These are phyloP conservation scores for Cosmopolites sordidus DNA, from an alignment of 2,888 invertebrate genomes.

Conservation along the genomic window DNA sequence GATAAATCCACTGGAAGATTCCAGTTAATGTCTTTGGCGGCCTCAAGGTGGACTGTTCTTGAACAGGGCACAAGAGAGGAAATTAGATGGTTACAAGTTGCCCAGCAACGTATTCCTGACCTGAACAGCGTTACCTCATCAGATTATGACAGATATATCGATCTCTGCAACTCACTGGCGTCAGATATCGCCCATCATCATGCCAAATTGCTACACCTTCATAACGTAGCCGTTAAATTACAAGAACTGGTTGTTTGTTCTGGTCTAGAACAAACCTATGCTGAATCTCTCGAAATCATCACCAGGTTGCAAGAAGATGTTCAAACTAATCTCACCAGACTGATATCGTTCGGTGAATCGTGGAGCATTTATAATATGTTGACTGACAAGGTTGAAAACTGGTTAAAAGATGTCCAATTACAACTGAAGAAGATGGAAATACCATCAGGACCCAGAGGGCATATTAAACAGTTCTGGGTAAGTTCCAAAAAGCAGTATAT, in stretches of 20 bases:
- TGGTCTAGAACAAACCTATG: constrained; percentile 69
- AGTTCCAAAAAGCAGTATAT: constrained; percentile 34
- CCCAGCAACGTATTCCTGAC: constrained; percentile 79
- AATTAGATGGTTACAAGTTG: constrained; percentile 76
- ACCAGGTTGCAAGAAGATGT: constrained; percentile 72
- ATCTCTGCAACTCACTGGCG: constrained; percentile 74
- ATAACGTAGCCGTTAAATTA: constrained; percentile 67
- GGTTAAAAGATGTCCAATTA: constrained; percentile 70
- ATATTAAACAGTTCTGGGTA: constrained; percentile 79
- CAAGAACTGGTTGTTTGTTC: constrained; percentile 72
- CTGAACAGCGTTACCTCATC: constrained; percentile 74
- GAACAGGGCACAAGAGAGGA: constrained; percentile 82
- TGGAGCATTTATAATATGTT: constrained; percentile 73
- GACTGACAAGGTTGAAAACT: constrained; percentile 69
- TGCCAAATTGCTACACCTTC: constrained; percentile 68
- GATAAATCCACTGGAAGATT: constrained; percentile 78
- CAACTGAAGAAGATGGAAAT: constrained; percentile 63
- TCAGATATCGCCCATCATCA: constrained; percentile 77
- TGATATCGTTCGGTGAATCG: constrained; percentile 71
- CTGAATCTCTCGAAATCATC: constrained; percentile 67
- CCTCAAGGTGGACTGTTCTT: constrained; percentile 76
- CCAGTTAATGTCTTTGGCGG: constrained; percentile 79
- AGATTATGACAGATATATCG: constrained; percentile 81
- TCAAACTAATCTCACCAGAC: constrained; percentile 64
- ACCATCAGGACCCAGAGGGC: constrained; percentile 61